Conservation (phyloP, 2,888 invertebrate genomes). For the Drosophila putrida region DNA sequence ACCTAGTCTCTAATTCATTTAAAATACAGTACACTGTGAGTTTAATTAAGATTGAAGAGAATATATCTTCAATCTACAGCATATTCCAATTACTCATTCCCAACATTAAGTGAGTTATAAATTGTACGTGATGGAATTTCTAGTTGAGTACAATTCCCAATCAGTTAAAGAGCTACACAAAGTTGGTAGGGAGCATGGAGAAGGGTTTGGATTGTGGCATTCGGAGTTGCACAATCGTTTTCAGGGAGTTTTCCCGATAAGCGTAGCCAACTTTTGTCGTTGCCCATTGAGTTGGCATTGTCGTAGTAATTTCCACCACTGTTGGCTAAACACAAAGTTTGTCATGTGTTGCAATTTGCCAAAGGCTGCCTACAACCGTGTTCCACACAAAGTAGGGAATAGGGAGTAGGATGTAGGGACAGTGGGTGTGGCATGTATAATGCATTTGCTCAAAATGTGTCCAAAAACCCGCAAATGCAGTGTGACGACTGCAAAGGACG, state of each 20-base stretch:
- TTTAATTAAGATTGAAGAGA: conserved; percentile 13
- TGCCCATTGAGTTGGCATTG: conserved; percentile 21
- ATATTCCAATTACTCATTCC: conserved; percentile 27
- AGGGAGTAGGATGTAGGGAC: neutral
- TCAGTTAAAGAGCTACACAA: conserved; percentile 25
- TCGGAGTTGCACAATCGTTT: conserved; percentile 55
- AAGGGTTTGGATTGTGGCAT: conserved; percentile 16
- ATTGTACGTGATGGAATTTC: conserved; percentile 28
- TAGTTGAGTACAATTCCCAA: conserved; percentile 23
- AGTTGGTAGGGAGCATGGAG: conserved; percentile 2
- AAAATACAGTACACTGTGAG: neutral
- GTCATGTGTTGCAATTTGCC: conserved; percentile 72
- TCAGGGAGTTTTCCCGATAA: conserved; percentile 46
- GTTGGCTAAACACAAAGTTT: conserved; percentile 77
- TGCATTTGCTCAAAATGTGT: conserved; percentile 72
- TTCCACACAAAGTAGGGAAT: neutral
- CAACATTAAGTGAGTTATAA: conserved; percentile 26
- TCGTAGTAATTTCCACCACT: conserved; percentile 69
- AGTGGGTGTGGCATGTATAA: conserved; percentile 61
- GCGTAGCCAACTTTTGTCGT: conserved; percentile 46
- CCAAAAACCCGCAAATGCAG: conserved; percentile 66
- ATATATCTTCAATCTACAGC: conserved; percentile 11
- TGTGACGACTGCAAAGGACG: conserved; percentile 53
- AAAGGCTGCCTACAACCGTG: conserved; percentile 43
- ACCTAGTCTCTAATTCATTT: neutral